A percentile compares a stretch with the other conserved stretches of the same genome.
phyloP scores from a whole-genome alignment of 2,113 vertebrate species.

The Bubo scandiacus region DNA sequence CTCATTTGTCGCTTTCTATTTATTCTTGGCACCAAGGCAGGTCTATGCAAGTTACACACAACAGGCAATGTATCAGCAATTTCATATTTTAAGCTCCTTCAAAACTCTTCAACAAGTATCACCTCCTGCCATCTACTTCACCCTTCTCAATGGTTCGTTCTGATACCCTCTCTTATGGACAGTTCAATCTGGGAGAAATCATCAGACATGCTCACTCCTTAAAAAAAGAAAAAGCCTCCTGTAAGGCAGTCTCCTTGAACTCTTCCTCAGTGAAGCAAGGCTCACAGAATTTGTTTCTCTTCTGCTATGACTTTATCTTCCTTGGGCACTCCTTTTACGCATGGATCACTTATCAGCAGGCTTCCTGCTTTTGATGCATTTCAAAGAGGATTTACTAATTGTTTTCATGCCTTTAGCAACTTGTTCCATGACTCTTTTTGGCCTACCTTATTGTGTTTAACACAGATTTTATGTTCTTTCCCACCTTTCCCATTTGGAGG shows the following conservation, averaged over 20 bases:
- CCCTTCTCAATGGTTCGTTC: neutral
- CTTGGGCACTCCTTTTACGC: neutral
- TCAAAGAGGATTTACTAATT: neutral
- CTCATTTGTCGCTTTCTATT: neutral
- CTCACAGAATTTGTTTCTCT: neutral
- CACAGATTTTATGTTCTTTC: neutral
- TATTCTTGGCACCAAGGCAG: neutral
- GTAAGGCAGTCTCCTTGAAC: neutral
- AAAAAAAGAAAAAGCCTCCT: neutral
- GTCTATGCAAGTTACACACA: neutral
- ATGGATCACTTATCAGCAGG: slow-evolving; percentile 3
- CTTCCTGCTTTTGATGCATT: slow-evolving; percentile 16
- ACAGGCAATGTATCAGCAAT: neutral
- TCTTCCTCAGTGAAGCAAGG: neutral
- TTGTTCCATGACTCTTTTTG: neutral
- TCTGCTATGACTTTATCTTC: slow-evolving; percentile 6
- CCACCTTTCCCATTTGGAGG: neutral
- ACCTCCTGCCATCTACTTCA: neutral
- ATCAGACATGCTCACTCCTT: neutral
- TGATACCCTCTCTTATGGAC: neutral
- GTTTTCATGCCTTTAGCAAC: neutral
- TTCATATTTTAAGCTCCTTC: neutral
- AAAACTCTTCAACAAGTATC: neutral
- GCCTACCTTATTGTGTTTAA: neutral
- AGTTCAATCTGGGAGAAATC: neutral